Base-by-base conservation (phyloP, 2,113 vertebrate genomes). In the Megaptera novaeangliae region DNA sequence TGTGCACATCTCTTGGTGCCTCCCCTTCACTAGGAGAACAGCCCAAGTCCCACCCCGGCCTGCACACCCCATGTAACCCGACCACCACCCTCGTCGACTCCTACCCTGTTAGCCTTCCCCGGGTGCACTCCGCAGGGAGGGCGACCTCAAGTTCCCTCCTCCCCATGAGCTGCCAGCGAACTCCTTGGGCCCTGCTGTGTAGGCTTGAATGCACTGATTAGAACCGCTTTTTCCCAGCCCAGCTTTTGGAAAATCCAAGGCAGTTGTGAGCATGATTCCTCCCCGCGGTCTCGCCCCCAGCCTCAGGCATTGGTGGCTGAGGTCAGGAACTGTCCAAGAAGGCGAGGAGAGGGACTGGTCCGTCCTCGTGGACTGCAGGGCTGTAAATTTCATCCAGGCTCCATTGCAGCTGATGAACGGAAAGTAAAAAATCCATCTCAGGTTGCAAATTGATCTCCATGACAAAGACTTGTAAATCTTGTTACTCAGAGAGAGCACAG, bases 81-180 rank as follows among this genome's bases (percentile, higher is more conserved):
- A 41, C 27, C 52, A 41, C 27, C 71, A 63, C 63, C n/a, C 81
- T 41, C 14, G 0, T 4, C 2, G 21, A 63, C 10, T 34, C 63
- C 2, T 6, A 29, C 20, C 11, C 41, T 31, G 23, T 31, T 31
- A 5, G 57, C 49, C 3, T 59, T 23, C 21, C 49, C 31, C 27
- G 1, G 14, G n/a, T 8, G 55, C 68, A 39, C 75, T 44, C 63
- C 31, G 1, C 9, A 18, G 14, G 5, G 21, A 14, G 2, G 36
- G 29, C 25, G 29, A 14, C 27, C 55, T 23, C 20, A 0, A 0
- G 9, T 5, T 21, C 27, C 6, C 31, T 63, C 46, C n/a, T 39
- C 44, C 39, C 41, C 18, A 2, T 4, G 34, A 23, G 39, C 49
- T 39, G 27, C n/a, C 34, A 86, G 64, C 5, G 1, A 92, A 57